These are phyloP conservation scores for Clusia tigrina DNA, from an alignment of 2,888 invertebrate genomes.

Conservation along the genomic window DNA sequence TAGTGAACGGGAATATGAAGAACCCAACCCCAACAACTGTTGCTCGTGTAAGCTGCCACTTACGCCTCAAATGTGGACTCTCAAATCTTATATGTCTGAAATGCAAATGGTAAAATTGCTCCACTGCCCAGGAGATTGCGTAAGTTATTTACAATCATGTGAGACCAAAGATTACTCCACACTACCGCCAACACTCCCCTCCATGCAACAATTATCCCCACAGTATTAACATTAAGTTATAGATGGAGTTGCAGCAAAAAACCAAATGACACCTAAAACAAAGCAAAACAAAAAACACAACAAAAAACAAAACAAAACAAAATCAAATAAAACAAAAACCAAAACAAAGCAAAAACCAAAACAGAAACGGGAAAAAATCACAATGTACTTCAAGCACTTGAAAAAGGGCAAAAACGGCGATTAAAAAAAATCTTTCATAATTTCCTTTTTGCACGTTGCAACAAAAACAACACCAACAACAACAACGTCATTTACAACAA, in stretches of 20 bases:
- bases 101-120: no score
- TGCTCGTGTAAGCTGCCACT: no score
- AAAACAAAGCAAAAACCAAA: background rate
- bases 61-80: no score
- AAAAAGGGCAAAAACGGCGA: background rate
- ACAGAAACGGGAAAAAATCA: background rate
- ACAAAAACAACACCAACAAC: no score
- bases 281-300: background rate
- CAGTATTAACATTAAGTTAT: background rate
- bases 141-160: background rate
- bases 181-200: background rate
- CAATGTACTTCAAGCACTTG: background rate
- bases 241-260: background rate
- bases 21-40: no score
- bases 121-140: no score
- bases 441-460: conserved; percentile 1
- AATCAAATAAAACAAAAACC: background rate
- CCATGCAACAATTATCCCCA: background rate
- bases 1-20: no score
- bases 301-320: background rate
- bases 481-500: no score
- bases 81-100: no score
- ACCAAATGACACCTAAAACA: background rate
- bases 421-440: background rate
- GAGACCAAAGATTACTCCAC: no score